A percentile compares a stretch with the other conserved stretches of the same genome.
phyloP scores from a whole-genome alignment of 2,797 vertebrate species.

The Trachops cirrhosus region DNA sequence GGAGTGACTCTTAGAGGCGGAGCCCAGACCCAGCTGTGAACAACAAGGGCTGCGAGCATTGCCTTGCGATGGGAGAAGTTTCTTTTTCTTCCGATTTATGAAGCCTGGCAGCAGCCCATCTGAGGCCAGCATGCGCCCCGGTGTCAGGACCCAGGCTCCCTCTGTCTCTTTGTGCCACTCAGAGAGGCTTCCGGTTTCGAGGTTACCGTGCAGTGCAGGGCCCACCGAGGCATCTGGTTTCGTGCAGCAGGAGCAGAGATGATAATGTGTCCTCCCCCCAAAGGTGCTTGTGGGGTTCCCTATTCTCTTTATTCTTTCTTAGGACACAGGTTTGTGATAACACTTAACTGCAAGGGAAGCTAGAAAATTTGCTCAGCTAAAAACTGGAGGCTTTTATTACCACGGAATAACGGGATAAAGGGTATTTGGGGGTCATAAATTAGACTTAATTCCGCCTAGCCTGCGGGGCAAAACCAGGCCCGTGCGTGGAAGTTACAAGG shows the following conservation, averaged over 20 bases:
- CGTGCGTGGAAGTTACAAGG: not conserved
- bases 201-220: not conserved
- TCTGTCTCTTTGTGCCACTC: not conserved
- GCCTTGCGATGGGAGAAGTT: accelerated
- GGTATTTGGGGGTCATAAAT: not conserved
- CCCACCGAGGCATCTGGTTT: not conserved
- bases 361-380: not conserved
- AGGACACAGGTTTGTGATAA: not conserved
- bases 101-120: not conserved
- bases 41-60: not conserved
- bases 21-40: not conserved
- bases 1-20: not conserved
- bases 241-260: not conserved
- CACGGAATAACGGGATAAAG: no score
- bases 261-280: not conserved
- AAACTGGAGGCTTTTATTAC: not conserved
- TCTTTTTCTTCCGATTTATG: not conserved
- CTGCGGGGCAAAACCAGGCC: not conserved
- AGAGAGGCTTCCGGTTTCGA: not conserved
- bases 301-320: not conserved
- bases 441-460: not conserved
- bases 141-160: not conserved
- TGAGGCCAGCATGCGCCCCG: accelerated
- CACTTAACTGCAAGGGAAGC: not conserved
- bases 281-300: not conserved